Percentiles rank a stretch among this genome's conserved stretches.
These are phyloP conservation scores for Tromatobia lineatoria DNA, from an alignment of 2,888 invertebrate genomes.

Conservation along the genomic window DNA sequence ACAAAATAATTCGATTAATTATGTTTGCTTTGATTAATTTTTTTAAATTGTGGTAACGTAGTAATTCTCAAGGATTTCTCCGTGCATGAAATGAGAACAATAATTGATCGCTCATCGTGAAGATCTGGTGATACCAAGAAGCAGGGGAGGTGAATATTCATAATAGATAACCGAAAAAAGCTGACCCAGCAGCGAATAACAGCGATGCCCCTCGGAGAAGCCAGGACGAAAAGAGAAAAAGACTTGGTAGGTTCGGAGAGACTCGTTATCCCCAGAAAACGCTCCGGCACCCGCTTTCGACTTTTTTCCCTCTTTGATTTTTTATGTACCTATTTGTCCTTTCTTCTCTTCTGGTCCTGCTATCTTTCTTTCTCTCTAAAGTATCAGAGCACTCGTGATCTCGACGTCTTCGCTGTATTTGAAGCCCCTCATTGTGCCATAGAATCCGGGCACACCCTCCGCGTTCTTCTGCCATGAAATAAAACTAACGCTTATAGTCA, in stretches of 20 bases:
- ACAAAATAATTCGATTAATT: slow-evolving; percentile 44
- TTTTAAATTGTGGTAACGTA: not conserved
- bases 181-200: slow-evolving; percentile 77
- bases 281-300: slow-evolving; percentile 36
- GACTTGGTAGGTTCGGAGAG: slow-evolving; percentile 50
- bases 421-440: slow-evolving; percentile 51
- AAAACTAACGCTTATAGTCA: slow-evolving; percentile 81
- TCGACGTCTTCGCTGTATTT: slow-evolving; percentile 56
- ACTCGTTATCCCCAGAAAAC: slow-evolving; percentile 67
- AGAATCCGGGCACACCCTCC: slow-evolving; percentile 22
- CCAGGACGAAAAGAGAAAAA: slow-evolving; percentile 19
- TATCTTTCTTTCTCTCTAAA: slow-evolving; percentile 40
- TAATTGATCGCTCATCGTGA: slow-evolving; percentile 23
- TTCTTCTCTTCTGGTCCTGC: slow-evolving; percentile 48
- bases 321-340: slow-evolving; percentile 41
- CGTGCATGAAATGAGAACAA: not conserved
- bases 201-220: slow-evolving; percentile 61
- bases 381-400: slow-evolving; percentile 35
- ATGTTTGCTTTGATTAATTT: not conserved
- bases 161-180: slow-evolving; percentile 71
- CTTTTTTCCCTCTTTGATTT: slow-evolving; percentile 54
- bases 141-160: slow-evolving; percentile 28
- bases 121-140: not conserved
- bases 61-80: slow-evolving; percentile 1
- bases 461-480: slow-evolving; percentile 70